Conservation (phyloP, 2,888 invertebrate species). For the Pediacus dermestoides region DNA sequence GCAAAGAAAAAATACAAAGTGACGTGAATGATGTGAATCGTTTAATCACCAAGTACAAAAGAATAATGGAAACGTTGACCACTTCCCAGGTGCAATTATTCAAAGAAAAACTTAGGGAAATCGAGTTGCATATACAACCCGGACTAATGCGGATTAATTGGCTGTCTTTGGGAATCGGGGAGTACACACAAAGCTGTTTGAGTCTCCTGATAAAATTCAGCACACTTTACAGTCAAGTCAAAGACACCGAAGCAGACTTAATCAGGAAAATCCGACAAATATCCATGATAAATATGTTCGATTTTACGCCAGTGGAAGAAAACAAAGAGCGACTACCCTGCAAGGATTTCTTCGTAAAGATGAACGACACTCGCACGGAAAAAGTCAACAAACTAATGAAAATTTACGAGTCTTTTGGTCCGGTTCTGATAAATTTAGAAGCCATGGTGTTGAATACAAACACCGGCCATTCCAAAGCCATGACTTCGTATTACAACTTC, state of each 20-base stretch:
- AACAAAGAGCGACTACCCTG: slow-evolving; percentile 35
- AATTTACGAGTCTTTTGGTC: slow-evolving; percentile 76
- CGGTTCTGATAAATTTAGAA: slow-evolving; percentile 81
- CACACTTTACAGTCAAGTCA: slow-evolving; percentile 66
- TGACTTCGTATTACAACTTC: slow-evolving; percentile 72
- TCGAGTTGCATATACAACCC: slow-evolving; percentile 73
- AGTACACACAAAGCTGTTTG: slow-evolving; percentile 63
- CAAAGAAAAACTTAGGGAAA: slow-evolving; percentile 64
- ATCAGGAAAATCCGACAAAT: slow-evolving; percentile 57
- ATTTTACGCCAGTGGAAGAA: slow-evolving; percentile 37
- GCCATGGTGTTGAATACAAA: slow-evolving; percentile 76
- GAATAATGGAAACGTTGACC: slow-evolving; percentile 61
- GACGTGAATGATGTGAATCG: slow-evolving; percentile 61
- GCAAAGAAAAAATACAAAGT: slow-evolving; percentile 60
- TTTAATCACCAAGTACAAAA: slow-evolving; percentile 65
- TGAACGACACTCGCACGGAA: slow-evolving; percentile 66
- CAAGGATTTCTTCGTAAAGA: slow-evolving; percentile 66
- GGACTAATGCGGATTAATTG: slow-evolving; percentile 81
- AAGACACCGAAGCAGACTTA: slow-evolving; percentile 64
- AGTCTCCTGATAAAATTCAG: slow-evolving; percentile 57
- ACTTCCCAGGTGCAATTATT: slow-evolving; percentile 71
- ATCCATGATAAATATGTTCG: slow-evolving; percentile 58
- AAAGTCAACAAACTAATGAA: slow-evolving; percentile 65
- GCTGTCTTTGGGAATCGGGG: slow-evolving; percentile 77
- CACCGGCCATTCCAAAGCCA: slow-evolving; percentile 68